Conservation (phyloP, 2,797 vertebrate genomes). For the Parambassis ranga region DNA sequence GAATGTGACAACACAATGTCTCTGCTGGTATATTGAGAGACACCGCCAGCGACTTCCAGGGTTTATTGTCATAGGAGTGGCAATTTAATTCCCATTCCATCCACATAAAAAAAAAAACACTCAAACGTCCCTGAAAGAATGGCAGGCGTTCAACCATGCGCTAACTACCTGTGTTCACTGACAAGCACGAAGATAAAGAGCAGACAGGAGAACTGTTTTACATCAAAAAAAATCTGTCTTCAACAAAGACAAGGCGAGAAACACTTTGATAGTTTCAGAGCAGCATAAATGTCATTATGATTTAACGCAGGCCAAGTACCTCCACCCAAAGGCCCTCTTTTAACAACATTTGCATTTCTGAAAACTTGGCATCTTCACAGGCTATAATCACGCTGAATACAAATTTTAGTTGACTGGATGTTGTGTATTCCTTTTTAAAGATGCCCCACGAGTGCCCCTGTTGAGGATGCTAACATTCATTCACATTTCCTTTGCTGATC, state of each 20-base stretch:
- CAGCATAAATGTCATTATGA: conserved; percentile 44
- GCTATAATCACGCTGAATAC: conserved; percentile 22
- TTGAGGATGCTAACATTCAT: not conserved
- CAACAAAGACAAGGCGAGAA: conserved; percentile 21
- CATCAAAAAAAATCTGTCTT: conserved; percentile 34
- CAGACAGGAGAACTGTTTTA: conserved; percentile 24
- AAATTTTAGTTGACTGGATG: not conserved
- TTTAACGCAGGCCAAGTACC: conserved; percentile 46
- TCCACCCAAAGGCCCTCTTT: conserved; percentile 33
- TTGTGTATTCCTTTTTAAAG: conserved; percentile 1
- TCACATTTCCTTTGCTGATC: conserved; percentile 19
- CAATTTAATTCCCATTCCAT: conserved; percentile 32
- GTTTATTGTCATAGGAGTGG: conserved; percentile 34
- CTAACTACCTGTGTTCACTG: conserved; percentile 15
- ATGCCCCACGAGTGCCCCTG: not conserved
- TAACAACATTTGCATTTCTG: conserved; percentile 48
- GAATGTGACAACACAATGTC: conserved; percentile 25
- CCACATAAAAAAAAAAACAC: conserved; percentile 32
- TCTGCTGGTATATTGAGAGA: conserved; percentile 4
- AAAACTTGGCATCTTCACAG: conserved; percentile 29
- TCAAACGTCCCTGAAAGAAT: conserved; percentile 17
- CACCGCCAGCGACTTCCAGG: conserved; percentile 28
- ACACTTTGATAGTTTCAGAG: conserved; percentile 44
- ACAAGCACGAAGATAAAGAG: conserved; percentile 20
- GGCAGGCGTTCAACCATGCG: conserved; percentile 11